Evolutionary conservation across 1,140 invertebrate genomes (phyloP).

Genomic region (Megalonaias nervosa): DNA sequence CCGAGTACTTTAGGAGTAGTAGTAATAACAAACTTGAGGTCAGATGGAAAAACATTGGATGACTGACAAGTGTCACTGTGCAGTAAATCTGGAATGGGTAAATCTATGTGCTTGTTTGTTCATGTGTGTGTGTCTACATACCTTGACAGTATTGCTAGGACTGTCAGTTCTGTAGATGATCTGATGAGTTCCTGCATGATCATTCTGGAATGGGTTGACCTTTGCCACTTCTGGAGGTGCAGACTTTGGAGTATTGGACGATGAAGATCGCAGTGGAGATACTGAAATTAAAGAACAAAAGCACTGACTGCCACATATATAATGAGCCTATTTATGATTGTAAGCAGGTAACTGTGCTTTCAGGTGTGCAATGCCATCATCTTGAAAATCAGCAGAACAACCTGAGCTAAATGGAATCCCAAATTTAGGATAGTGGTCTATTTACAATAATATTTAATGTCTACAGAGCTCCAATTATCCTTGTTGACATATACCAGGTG

Average conservation of each 20-base stretch:
- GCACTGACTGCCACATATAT: slow-evolving; percentile 8
- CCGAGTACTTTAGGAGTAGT: too few species aligned
- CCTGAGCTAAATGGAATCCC: slow-evolving; percentile 1
- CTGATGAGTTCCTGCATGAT: slow-evolving; percentile 53
- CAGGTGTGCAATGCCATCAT: neutral
- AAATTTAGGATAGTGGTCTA: neutral
- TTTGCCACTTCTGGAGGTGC: slow-evolving; percentile 48
- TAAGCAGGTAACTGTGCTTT: slow-evolving; percentile 11
- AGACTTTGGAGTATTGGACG: slow-evolving; percentile 55
- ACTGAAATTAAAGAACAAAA: slow-evolving; percentile 54
- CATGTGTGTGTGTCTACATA: slow-evolving; percentile 8
- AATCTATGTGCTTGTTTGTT: neutral
- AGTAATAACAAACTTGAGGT: too few species aligned
- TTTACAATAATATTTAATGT: too few species aligned
- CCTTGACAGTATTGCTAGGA: slow-evolving; percentile 36
- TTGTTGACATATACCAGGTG: too few species aligned
- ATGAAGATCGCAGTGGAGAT: slow-evolving; percentile 53
- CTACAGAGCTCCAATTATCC: too few species aligned
- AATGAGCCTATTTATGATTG: slow-evolving; percentile 5
- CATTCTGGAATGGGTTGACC: slow-evolving; percentile 41
- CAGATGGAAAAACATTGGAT: too few species aligned
- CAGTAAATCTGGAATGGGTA: neutral
- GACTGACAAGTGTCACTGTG: too few species aligned
- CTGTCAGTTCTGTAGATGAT: slow-evolving; percentile 59
- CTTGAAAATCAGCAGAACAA: neutral